phyloP scores from a whole-genome alignment of 2,113 vertebrate species.

The Morone saxatilis region DNA sequence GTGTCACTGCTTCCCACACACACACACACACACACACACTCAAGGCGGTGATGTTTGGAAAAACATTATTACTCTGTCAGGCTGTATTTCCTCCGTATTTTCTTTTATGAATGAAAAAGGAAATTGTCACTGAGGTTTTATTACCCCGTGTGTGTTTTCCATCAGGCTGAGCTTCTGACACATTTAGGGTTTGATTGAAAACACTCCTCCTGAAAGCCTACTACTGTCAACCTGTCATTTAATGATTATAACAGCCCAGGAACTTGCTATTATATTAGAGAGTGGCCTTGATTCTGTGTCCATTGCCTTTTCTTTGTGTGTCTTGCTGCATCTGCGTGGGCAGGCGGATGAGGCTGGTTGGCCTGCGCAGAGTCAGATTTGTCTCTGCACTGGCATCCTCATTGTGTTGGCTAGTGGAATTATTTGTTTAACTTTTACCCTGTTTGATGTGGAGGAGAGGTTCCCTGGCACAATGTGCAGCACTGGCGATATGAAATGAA shows the following conservation, averaged over 20 bases:
- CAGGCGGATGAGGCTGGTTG: slow-evolving; percentile 26
- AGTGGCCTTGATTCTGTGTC: slow-evolving; percentile 47
- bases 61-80: slow-evolving; percentile 7
- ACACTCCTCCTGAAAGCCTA: slow-evolving; percentile 50
- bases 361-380: slow-evolving; percentile 2
- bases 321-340: slow-evolving; percentile 42
- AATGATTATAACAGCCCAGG: slow-evolving; percentile 40
- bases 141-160: slow-evolving; percentile 21
- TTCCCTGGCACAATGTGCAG: background rate
- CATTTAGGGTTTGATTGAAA: slow-evolving; percentile 53
- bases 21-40: background rate
- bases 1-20: slow-evolving; percentile 38
- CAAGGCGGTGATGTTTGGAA: slow-evolving; percentile 10
- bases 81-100: slow-evolving; percentile 41
- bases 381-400: slow-evolving; percentile 24
- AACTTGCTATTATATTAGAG: slow-evolving; percentile 35
- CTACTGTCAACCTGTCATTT: slow-evolving; percentile 36
- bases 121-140: slow-evolving; percentile 41
- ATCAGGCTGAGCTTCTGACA: slow-evolving; percentile 37
- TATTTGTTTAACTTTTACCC: slow-evolving; percentile 15
- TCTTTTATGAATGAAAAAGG: slow-evolving; percentile 45
- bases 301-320: slow-evolving; percentile 29
- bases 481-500: slow-evolving; percentile 43
- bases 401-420: background rate
- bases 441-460: slow-evolving; percentile 28